Evolutionary conservation across 2,113 vertebrate genomes (phyloP), one percentile per base, ranked within the genome.

Genomic region (Tragelaphus scriptus): DNA sequence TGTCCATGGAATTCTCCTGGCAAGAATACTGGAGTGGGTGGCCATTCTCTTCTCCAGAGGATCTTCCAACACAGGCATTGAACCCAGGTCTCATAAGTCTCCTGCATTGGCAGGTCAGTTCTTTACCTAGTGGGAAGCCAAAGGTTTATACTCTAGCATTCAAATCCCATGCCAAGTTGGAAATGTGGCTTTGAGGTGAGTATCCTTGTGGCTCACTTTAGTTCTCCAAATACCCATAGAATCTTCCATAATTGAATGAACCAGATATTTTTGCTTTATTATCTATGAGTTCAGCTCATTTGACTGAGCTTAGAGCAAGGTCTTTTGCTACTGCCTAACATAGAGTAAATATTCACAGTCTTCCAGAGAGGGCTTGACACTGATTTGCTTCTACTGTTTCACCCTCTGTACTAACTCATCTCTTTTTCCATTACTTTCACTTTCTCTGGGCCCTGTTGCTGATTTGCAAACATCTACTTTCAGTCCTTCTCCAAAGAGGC

Each of bases 331-430:
- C 80, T 30, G 28, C 32, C 47, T 23, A n/a, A 68, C 13, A 6
- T 11, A 61, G 12, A 11, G 6, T 71, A 49, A 61, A 32, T 47
- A 90, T 53, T 2, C 6, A n/a, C 3, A 58, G 13, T 7, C 9
- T n/a, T 7, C 25, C 23, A 16, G 4, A 32, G 81, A 14, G 15
- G 4, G 0, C 9, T 59, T 17, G 10, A 58, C 16, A 56, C 30
- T 15, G 32, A 6, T 49, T 77, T 15, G 28, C 11, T 47, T 51
- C 21, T 59, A 26, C 30, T 14, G 4, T 3, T 82, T 81, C 17
- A 11, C 32, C 1, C 12, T 21, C 3, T 15, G 5, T n/a, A 16
- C 21, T 17, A 7, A 17, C 28, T 36, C 9, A 4, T 4, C 3
- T 32, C 25, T 40, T 16, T 2, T 26, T 17, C 26, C 3, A 19